These are phyloP conservation scores for Cyprinodon brontotheroides DNA, from an alignment of 2,113 vertebrate genomes.

Conservation along the genomic window DNA sequence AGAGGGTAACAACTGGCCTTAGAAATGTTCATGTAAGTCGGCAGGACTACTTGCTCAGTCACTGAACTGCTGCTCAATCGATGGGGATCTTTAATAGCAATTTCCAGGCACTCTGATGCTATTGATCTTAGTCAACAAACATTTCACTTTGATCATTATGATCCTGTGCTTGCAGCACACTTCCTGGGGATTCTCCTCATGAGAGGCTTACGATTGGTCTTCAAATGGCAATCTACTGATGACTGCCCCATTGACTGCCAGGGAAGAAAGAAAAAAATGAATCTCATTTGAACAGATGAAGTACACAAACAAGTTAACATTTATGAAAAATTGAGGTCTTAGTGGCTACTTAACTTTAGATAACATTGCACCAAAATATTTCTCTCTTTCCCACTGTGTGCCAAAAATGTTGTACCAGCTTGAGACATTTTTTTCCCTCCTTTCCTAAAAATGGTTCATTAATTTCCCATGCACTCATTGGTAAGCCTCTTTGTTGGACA, in stretches of 20 bases:
- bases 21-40: conserved; percentile 46
- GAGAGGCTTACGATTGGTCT: conserved; percentile 57
- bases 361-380: background rate
- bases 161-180: conserved; percentile 63
- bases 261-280: conserved; percentile 40
- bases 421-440: conserved; percentile 15
- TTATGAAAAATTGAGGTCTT: conserved; percentile 19
- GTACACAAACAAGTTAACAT: conserved; percentile 49
- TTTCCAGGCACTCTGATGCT: conserved; percentile 73
- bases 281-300: conserved; percentile 48
- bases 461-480: conserved; percentile 48
- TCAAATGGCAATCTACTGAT: conserved; percentile 56
- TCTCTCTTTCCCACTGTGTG: conserved; percentile 7
- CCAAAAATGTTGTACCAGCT: conserved; percentile 40
- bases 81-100: conserved; percentile 75
- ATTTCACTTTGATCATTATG: conserved; percentile 78
- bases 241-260: conserved; percentile 36
- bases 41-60: conserved; percentile 51
- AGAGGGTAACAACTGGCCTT: conserved; percentile 42
- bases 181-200: conserved; percentile 65
- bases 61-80: conserved; percentile 63
- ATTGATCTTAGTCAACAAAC: conserved; percentile 77
- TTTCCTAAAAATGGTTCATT: conserved; percentile 53
- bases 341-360: conserved; percentile 8
- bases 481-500: conserved; percentile 55